Percentiles rank a stretch among this genome's conserved stretches.
Evolutionary conservation across 1,140 invertebrate species (phyloP).

Genomic region (Temnothorax longispinosus): DNA sequence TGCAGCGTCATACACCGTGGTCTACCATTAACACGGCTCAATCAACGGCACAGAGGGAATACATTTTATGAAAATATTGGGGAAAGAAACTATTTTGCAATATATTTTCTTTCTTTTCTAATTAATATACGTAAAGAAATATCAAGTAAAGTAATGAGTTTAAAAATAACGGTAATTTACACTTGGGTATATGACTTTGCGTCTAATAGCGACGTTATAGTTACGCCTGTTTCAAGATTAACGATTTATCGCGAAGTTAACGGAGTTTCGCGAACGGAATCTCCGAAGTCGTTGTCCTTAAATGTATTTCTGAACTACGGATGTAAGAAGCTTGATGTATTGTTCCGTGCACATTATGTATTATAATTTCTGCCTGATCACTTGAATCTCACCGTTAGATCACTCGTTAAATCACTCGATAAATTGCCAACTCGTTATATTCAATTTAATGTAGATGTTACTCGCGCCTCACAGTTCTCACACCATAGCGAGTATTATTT

Average conservation of each 20-base stretch:
- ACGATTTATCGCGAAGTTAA: constrained; percentile 31
- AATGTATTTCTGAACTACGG: constrained; percentile 45
- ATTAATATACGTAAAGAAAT: background rate
- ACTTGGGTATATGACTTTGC: background rate
- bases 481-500: background rate
- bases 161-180: constrained; percentile 17
- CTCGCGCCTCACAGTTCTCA: background rate
- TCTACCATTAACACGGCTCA: background rate
- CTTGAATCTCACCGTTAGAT: constrained; percentile 48
- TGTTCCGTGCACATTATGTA: background rate
- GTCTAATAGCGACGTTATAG: constrained; percentile 21
- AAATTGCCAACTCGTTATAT: constrained; percentile 48
- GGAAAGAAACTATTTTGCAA: background rate
- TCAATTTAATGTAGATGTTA: constrained; percentile 30
- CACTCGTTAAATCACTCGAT: constrained; percentile 34
- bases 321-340: constrained; percentile 5
- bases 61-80: background rate
- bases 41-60: background rate
- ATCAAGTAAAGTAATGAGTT: constrained; percentile 3
- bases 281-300: constrained; percentile 46
- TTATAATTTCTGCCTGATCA: constrained; percentile 53
- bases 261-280: constrained; percentile 29
- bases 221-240: constrained; percentile 52
- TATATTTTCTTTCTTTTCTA: background rate
- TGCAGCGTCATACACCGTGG: background rate